Base-by-base conservation (phyloP, 2,797 vertebrate genomes). In the Urophycis tenuis region DNA sequence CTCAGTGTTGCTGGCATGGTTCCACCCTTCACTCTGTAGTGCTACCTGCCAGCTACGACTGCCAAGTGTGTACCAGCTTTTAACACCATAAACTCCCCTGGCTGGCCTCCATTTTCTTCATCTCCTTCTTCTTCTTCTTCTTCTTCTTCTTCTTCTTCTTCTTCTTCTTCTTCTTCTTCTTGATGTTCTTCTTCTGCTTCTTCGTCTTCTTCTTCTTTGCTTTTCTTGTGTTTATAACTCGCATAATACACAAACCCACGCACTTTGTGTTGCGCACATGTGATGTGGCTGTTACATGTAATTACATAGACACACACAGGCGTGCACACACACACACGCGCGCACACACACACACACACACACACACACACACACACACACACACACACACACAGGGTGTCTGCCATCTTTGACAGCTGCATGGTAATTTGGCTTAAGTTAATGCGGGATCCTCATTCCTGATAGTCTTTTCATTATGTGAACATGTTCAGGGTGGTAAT, bases 31-130 rank as follows among this genome's bases (percentile, higher is more conserved):
- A 83, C 83, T 87, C 41, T 70, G 87, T 84, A 86, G 82, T 81
- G 85, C 86, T 90, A 89, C 87, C 88, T 89, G 88, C 88, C 90
- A 90, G 80, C 84, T 81, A 69, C 83, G 80, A 81, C 86, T 90
- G 89, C 88, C 87, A 91, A 89, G 89, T 81, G 81, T 86, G 83
- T 86, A 85, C 83, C 87, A 86, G 87, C 89, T 87, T 89, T 90
- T 90, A 89, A 88, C 88, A 82, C 85, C 74, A 80, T 83, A 85
- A 64, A 85, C 85, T 89, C 82, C 83, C 75, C 76, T 90, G 89
- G 89, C 85, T 85, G 75, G 45, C 80, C 83, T 86, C 88, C 88
- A 89, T 76, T 67, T 72, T 71, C 80, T 77, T 83, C 83, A 78
- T 83, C 45, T 53, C 22, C 45, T 53, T 6, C 45, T 0, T 19